Evolutionary conservation across 2,113 vertebrate species (phyloP), one percentile per base, ranked within the genome.

Genomic region (Mus musculus): DNA sequence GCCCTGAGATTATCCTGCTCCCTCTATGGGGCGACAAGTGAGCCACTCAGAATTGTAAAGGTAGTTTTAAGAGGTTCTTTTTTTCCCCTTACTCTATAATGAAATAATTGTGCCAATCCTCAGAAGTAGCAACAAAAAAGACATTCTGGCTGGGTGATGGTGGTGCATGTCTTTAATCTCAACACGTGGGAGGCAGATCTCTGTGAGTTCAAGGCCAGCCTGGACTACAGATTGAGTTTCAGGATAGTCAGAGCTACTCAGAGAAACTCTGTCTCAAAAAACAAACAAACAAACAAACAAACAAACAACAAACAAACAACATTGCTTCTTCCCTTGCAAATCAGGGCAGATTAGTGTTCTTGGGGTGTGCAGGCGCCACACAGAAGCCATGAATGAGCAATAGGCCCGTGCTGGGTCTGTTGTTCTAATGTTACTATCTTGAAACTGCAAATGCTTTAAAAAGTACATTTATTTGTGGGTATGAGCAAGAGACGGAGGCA

Each of bases 21-120:
- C 12, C 26, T 77, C 52, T 85, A 17, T 19, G 46, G 17, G 82
- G 76, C 9, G 26, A 93, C 61, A 73, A 75, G 73, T 30, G 81
- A 80, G 54, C 77, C 67, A 73, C 67, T 95, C 69, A 80, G 49
- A 39, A 80, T 54, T 85, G 85, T 63, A 92, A 92, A 80, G 36
- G 10, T 81, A 69, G 85, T 81, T 91, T 95, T n/a, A 84, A 78
- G 24, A 81, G n/a, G 17, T 30, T 17, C n/a, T 11, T 85, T 89
- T 36, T 36, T 20, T 5, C 52, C 19, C 11, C 1, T 92, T 71
- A 72, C 24, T 90, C 39, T 88, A 19, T 65, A 56, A 84, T 36
- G 72, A 89, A 95, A 54, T 16, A 65, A 80, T 2, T 13, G 17
- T 1, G 0, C 54, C 26, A 84, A 93, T 16, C 49, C 54, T 46